Evolutionary conservation across 2,113 vertebrate species (phyloP).

Genomic region (Tachycineta bicolor): DNA sequence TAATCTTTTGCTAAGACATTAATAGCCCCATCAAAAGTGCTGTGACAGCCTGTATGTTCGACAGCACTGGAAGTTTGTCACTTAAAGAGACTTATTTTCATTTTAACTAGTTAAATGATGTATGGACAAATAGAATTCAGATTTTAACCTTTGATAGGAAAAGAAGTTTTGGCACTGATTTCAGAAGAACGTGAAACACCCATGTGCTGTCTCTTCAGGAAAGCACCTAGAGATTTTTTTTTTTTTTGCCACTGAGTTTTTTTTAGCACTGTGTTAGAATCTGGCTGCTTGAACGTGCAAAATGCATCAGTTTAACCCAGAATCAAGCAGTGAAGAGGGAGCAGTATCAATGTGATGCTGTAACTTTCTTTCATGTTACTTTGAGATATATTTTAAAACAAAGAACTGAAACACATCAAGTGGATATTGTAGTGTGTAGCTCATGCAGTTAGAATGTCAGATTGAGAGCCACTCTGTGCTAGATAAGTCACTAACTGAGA

Average conservation of each 20-base stretch:
- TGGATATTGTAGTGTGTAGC: not conserved
- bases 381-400: not conserved
- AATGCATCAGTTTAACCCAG: not conserved
- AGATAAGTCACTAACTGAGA: not conserved
- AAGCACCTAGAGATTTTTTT: not conserved
- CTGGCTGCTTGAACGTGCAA: not conserved
- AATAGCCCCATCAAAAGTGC: not conserved
- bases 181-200: not conserved
- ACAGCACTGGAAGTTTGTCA: not conserved
- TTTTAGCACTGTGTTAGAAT: not conserved
- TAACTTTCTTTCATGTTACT: slow-evolving; percentile 25
- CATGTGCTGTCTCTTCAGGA: not conserved
- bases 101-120: not conserved
- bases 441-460: not conserved
- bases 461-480: not conserved
- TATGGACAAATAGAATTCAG: not conserved
- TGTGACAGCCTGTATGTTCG: not conserved
- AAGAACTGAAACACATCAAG: not conserved
- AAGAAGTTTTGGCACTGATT: not conserved
- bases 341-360: not conserved
- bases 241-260: not conserved
- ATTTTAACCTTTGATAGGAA: not conserved
- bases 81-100: not conserved
- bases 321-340: not conserved
- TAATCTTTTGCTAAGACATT: not conserved